Evolutionary conservation across 2,797 vertebrate species (phyloP), one percentile per base, ranked within the genome.

Genomic region (Euthynnus affinis): DNA sequence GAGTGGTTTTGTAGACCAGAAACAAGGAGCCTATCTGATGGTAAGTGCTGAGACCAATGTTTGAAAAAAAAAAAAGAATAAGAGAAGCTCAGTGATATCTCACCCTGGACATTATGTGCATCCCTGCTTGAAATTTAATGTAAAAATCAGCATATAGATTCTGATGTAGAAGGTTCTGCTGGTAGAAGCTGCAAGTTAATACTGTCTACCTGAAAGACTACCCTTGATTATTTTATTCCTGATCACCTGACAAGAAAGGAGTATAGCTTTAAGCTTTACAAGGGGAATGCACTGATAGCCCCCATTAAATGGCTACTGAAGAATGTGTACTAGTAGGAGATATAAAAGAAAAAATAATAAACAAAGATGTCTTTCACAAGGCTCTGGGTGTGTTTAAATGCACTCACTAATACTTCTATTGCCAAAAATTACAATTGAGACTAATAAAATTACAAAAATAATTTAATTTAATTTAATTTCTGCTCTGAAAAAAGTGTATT

Each of bases 21-120:
- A 64, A 82, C 48, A 14, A 76, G 69, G 9, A 0, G 9, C 40
- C 18, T 40, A 76, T 76, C 67, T 74, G 70, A 82, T 56, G 56
- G 29, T 18, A 42, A 79, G 56, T 32, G 14, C 60, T 71, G 46
- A 80, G 67, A 81, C 52, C 62, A 83, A 84, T 76, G 74, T 56
- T 63, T 60, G 32, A 40, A 74, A 56, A 22, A 67, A 71, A 73
- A 29, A 5, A 5, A 51, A 78, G 73, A 63, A 80, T 67, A 64
- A 75, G 42, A 60, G 14, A 59, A 62, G 67, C 40, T 44, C 25
- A 62, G 23, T 58, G 60, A 81, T 62, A 67, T 71, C 49, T 74
- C 34, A 63, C 20, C 32, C 4, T 0, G 4, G 20, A 42, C 22
- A 49, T 63, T 29, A 48, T 44, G 44, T 52, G 20, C 58, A 58